Conservation (phyloP, 2,797 vertebrate genomes). For the Falco biarmicus region DNA sequence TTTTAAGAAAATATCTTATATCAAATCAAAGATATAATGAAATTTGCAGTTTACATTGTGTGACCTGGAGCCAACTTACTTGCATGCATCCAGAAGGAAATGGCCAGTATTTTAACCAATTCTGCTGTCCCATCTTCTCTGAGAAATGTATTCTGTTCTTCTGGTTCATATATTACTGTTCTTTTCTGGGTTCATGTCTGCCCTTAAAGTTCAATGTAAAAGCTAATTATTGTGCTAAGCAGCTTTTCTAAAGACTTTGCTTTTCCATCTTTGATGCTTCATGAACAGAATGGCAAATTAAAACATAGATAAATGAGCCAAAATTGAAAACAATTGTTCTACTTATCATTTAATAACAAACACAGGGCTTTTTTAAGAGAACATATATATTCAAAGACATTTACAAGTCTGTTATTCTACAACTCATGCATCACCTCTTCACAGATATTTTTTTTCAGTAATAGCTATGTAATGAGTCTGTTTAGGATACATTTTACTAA, state of each 20-base stretch:
- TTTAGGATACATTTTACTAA: slow-evolving; percentile 6
- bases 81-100: background rate
- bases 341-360: slow-evolving; percentile 38
- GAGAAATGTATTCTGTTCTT: slow-evolving; percentile 39
- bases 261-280: slow-evolving; percentile 38
- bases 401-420: slow-evolving; percentile 17
- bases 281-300: slow-evolving; percentile 56
- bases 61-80: background rate
- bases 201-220: slow-evolving; percentile 50
- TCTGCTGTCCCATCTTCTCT: slow-evolving; percentile 17
- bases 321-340: slow-evolving; percentile 37
- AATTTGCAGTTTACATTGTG: background rate
- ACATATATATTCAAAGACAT: slow-evolving; percentile 26
- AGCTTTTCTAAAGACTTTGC: slow-evolving; percentile 30
- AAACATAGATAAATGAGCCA: slow-evolving; percentile 41
- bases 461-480: background rate
- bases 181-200: slow-evolving; percentile 30
- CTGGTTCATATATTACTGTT: slow-evolving; percentile 38
- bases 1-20: slow-evolving; percentile 17
- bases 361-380: background rate
- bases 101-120: background rate
- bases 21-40: background rate
- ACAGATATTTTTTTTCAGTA: background rate
- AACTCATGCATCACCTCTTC: background rate
- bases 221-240: slow-evolving; percentile 47